Evolutionary conservation across 2,888 invertebrate genomes (phyloP), one percentile per base, ranked within the genome.

Genomic region (Trichacis sp.): DNA sequence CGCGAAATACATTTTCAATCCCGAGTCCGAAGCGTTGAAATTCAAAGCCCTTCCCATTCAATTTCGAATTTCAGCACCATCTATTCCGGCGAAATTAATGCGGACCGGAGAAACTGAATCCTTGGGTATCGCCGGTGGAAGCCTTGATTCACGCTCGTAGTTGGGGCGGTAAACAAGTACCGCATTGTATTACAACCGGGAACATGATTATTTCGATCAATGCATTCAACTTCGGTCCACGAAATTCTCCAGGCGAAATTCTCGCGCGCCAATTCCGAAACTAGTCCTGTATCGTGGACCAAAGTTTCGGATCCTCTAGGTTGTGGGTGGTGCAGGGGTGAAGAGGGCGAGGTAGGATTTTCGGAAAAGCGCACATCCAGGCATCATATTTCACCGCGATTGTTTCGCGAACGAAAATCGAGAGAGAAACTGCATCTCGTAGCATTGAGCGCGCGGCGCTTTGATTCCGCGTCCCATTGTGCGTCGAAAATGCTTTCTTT

Each of bases 111-210:
- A 33, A 33, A 33, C 33, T 11, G 33, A 33, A 33, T 33, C 33
- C 24, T 33, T n/a, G 33, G n/a, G 33, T 33, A 33, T 33, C 33
- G n/a, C 5, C 14, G 5, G 12, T 5, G 14, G 40, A 40, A 40
- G 40, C 15, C 40, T 40, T 40, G 40, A 40, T 40, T 40, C 40
- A 40, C 40, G 40, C 14, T 40, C 40, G 40, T 15, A 40, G 40
- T 40, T 40, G 12, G 14, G 15, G 40, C 40, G 15, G 15, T 9
- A 40, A 40, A 40, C 40, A 40, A 40, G 12, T 40, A 40, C 40
- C 14, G 15, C 15, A 40, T 40, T 15, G 40, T 15, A 15, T 40
- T 15, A 40, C 40, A 15, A 12, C 15, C 8, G 24, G 40, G 40
- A 40, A 40, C 14, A 40, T 40, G 12, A 40, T 40, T 40, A 40